Conservation (phyloP, 2,113 vertebrate genomes). For the Condylura cristata region DNA sequence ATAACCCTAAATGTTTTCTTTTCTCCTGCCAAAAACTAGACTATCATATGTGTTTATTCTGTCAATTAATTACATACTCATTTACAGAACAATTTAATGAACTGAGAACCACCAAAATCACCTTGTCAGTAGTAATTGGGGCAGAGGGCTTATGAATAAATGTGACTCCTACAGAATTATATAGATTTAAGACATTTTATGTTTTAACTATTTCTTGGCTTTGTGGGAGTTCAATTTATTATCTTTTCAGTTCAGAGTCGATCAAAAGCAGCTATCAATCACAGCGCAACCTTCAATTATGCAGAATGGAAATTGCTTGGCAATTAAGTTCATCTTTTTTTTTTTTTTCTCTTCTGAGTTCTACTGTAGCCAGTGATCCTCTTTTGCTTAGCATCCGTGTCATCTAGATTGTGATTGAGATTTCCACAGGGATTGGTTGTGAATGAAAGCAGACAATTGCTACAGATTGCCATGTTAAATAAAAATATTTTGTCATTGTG, state of each 20-base stretch:
- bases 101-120: neutral
- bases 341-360: neutral
- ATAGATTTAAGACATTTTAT: neutral
- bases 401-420: conserved; percentile 41
- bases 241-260: conserved; percentile 16
- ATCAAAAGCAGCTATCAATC: neutral
- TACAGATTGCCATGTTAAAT: conserved; percentile 44
- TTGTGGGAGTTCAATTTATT: conserved; percentile 37
- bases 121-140: neutral
- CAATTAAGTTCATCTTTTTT: conserved; percentile 9
- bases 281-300: neutral
- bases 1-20: no score
- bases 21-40: neutral
- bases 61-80: neutral
- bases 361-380: neutral
- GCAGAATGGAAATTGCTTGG: conserved; percentile 21
- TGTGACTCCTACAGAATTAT: neutral
- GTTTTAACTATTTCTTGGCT: neutral
- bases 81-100: neutral
- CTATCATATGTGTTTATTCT: neutral
- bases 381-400: conserved; percentile 31
- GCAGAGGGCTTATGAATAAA: neutral
- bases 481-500: conserved; percentile 32
- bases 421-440: neutral
- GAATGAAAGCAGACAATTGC: conserved; percentile 37